Evolutionary conservation across 2,113 vertebrate species (phyloP), one percentile per base, ranked within the genome.

Genomic region (Sinocyclocheilus maitianheensis): DNA sequence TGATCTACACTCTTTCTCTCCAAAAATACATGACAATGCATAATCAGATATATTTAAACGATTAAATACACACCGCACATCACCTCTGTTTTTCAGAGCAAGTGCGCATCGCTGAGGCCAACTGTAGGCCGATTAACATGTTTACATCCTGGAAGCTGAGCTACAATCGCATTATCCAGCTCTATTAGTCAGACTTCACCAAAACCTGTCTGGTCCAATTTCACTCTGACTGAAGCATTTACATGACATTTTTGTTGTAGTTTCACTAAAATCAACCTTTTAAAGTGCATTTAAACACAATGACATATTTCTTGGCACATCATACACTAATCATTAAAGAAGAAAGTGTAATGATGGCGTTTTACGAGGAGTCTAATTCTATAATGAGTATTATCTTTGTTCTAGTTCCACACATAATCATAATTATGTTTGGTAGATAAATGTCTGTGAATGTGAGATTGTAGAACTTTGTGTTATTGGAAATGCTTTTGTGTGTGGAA

Each of bases 401-500:
- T 76, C 24, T 76, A 51, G 6, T 76, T 76, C 43, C 43, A 48
- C 72, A 26, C 72, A 51, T 76, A 48, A 75, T 48, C 20, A 46
- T 75, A 46, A 46, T 46, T 76, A 26, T 26, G 43, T 24, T 48
- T 75, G 43, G 22, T 75, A 75, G 43, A 24, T 14, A 26, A 24
- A 76, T 76, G 72, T 46, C 72, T 75, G 43, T 76, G 11, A 62
- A 62, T 62, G 20, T n/a, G 58, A 76, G n/a, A 76, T 76, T 48
- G 11, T 22, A 43, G 71, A 43, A 20, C 3, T 22, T n/a, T 11
- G 22, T 46, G 12, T 48, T 48, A 24, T 24, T 75, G 11, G 40
- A 48, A 75, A 24, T 43, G 69, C 77, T 37, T 58, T 34, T 78
- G 77, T 60, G 8, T 34, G 22, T 10, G 58, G 14, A 37, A 60